Evolutionary conservation across 2,797 vertebrate species (phyloP).

Genomic region (Mormyrops boulengeri): DNA sequence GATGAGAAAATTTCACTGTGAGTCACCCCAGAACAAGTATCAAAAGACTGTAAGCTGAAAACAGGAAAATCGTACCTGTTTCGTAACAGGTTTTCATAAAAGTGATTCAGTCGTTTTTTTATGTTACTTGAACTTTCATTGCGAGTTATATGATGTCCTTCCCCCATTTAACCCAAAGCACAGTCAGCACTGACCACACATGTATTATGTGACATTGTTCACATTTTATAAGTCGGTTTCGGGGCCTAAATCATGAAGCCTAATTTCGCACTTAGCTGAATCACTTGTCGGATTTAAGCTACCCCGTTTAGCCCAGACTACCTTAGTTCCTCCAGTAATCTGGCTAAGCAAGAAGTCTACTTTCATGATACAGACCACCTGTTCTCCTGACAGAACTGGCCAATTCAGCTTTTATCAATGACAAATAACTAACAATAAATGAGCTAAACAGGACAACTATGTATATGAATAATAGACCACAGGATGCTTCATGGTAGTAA

Average conservation of each 20-base stretch:
- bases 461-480: not conserved
- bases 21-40: not conserved
- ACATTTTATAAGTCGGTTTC: not conserved
- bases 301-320: not conserved
- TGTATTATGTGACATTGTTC: not conserved
- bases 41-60: not conserved
- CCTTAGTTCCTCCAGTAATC: not conserved
- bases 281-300: not conserved
- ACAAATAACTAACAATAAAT: not conserved
- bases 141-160: not conserved
- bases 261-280: not conserved
- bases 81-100: not conserved
- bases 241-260: not conserved
- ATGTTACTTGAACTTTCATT: not conserved
- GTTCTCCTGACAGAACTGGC: not conserved
- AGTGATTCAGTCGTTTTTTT: not conserved
- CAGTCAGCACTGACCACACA: not conserved
- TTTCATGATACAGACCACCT: not conserved
- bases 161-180: not conserved
- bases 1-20: not conserved
- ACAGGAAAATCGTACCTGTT: not conserved
- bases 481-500: not conserved
- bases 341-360: not conserved
- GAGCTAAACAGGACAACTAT: not conserved
- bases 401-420: not conserved